These are phyloP conservation scores for Galemys pyrenaicus DNA, from an alignment of 2,113 vertebrate genomes.

Conservation along the genomic window DNA sequence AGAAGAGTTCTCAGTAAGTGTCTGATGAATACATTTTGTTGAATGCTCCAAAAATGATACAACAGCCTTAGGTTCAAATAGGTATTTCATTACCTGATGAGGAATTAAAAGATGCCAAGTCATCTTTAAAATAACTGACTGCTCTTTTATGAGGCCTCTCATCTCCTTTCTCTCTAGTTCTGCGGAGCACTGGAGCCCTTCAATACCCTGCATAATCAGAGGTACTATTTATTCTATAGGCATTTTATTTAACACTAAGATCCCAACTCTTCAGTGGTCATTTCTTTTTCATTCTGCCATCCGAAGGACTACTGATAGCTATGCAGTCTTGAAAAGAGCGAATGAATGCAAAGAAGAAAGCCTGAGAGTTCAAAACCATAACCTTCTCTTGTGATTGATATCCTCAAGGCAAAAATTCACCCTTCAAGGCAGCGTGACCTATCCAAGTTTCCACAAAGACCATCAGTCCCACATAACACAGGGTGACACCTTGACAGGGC, in stretches of 20 bases:
- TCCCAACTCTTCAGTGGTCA: slow-evolving; percentile 52
- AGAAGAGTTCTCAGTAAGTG: neutral
- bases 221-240: slow-evolving; percentile 72
- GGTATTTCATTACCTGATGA: slow-evolving; percentile 65
- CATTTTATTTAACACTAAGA: slow-evolving; percentile 70
- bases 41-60: slow-evolving; percentile 65
- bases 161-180: slow-evolving; percentile 43
- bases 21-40: slow-evolving; percentile 65
- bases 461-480: neutral
- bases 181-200: slow-evolving; percentile 32
- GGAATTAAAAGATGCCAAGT: slow-evolving; percentile 78
- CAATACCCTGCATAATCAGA: slow-evolving; percentile 67
- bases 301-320: slow-evolving; percentile 36
- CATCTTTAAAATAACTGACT: slow-evolving; percentile 78
- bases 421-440: neutral
- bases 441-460: slow-evolving; percentile 41
- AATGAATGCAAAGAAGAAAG: slow-evolving; percentile 59
- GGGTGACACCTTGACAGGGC: neutral
- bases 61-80: slow-evolving; percentile 64
- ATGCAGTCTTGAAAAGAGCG: neutral
- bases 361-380: slow-evolving; percentile 9
- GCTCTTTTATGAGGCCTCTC: slow-evolving; percentile 65
- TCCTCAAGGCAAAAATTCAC: slow-evolving; percentile 41
- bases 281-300: slow-evolving; percentile 60
- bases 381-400: slow-evolving; percentile 45